Base-by-base conservation (phyloP, 2,113 vertebrate genomes). In the Bubo bubo region DNA sequence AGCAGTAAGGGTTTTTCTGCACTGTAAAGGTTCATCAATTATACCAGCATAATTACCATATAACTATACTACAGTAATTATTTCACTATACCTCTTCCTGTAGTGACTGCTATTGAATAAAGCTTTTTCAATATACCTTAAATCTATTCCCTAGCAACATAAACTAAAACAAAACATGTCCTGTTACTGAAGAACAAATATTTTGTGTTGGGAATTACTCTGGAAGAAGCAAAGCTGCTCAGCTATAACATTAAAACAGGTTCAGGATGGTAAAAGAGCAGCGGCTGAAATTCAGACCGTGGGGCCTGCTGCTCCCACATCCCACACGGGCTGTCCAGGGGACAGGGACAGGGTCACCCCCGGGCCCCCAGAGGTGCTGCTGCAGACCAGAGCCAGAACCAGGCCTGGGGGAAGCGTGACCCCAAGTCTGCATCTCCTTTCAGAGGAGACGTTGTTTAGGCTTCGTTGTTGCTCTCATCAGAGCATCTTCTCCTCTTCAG, bases 41-140 rank as follows among this genome's bases (percentile, higher is more conserved):
- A 76, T 10, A 94, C 79, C 93, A 86, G 15, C 71, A 32, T 95
- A 96, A 97, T 96, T 96, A 93, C 93, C 87, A 93, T 87, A 75
- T 90, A 93, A 58, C 89, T 75, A 85, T 27, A 81, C 77, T 39
- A 58, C 52, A 49, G 93, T 84, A 91, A 96, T 96, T 93, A 93
- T 87, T 96, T 81, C 53, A 39, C 87, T 82, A 28, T 72, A 89
- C 82, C 90, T 96, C 90, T 81, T 95, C 87, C 83, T 79, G 77
- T 52, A 91, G 89, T 64, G 91, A 43, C 68, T 91, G 80, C 93
- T 85, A 18, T 52, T 85, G 95, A 95, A 91, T 37, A 94, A 72
- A 67, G 37, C 72, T 81, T 93, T 95, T 84, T 9, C 92, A 77
- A 66, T 80, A n/a, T 8, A 56, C 86, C 79, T 88, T 86, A 52